Evolutionary conservation across 2,113 vertebrate species (phyloP).

Genomic region (Eleginops maclovinus): DNA sequence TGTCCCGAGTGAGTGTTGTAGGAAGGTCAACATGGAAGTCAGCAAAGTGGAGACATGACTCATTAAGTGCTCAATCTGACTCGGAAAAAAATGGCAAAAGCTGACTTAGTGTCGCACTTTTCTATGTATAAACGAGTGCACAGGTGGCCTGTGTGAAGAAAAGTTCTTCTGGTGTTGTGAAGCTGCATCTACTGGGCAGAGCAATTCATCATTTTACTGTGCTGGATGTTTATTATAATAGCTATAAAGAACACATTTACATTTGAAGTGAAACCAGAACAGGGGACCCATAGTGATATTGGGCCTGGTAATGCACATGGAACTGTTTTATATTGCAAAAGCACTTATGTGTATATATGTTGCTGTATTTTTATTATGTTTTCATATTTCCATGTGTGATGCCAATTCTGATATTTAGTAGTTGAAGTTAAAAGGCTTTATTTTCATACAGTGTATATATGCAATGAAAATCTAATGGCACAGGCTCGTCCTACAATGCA

Average conservation of each 20-base stretch:
- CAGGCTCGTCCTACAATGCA: no score
- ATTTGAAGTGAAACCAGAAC: not conserved
- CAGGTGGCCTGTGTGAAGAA: slow-evolving; percentile 52
- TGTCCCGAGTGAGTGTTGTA: not conserved
- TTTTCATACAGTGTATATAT: no score
- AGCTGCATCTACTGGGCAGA: slow-evolving; percentile 14
- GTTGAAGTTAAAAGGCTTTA: no score
- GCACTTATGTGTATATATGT: no score
- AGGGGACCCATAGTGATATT: no score
- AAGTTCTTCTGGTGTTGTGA: slow-evolving; percentile 31
- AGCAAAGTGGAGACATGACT: slow-evolving; percentile 23
- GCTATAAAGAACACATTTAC: not conserved
- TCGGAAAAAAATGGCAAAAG: slow-evolving; percentile 25
- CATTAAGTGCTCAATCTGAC: slow-evolving; percentile 10
- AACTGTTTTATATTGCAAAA: no score
- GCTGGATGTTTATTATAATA: not conserved
- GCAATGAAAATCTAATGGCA: no score
- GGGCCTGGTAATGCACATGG: no score
- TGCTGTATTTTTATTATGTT: no score
- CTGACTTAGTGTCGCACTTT: slow-evolving; percentile 34
- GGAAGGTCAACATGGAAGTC: slow-evolving; percentile 21
- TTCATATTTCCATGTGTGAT: no score
- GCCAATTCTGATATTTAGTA: no score
- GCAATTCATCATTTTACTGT: slow-evolving; percentile 27
- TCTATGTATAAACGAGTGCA: slow-evolving; percentile 37